Base-by-base conservation (phyloP, 2,797 vertebrate genomes). In the Psittacula echo region DNA sequence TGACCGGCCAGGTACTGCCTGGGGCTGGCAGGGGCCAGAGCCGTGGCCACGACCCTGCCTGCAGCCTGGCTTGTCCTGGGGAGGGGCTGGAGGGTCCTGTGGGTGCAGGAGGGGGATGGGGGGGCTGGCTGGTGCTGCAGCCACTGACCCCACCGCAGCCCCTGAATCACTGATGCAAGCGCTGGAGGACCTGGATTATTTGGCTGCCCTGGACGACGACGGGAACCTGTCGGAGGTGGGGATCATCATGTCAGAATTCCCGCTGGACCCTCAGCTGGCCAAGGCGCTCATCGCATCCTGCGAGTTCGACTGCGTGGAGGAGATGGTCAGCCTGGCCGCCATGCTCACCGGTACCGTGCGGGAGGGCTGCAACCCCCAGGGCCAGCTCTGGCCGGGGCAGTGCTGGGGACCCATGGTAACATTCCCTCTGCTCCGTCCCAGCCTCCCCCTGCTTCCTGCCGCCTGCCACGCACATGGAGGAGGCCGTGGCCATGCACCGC, bases 91-190 rank as follows among this genome's bases (percentile, higher is more conserved):
- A 26, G 29, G 23, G 39, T n/a, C 37, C 15, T 1, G 2, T 0
- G 5, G 62, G 30, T 22, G 64, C 16, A 8, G 80, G 51, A 51
- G 34, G 45, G 5, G 30, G 9, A 5, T 20, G n/a, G 60, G n/a
- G 24, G 47, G 58, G 72, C 58, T 45, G 4, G 45, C 32, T 11
- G 20, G 11, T 68, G 15, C 48, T 3, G n/a, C 23, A 27, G 17
- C 76, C 10, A 18, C 65, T 47, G 44, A 23, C 2, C 42, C 44
- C 13, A 7, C 42, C 3, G 8, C 94, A 99, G 99, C 98, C 56
- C 99, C 99, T 0, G 99, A 99, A 93, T 98, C 99, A 0, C 97
- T 99, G 71, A 99, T 99, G 99, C 99, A 99, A 97, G 99, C 99
- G 0, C 93, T 99, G 97, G 99, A 99, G 96, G 99, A 99, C 96